These are phyloP conservation scores for Chaetodon trifascialis DNA, from an alignment of 2,113 vertebrate genomes.

Conservation along the genomic window DNA sequence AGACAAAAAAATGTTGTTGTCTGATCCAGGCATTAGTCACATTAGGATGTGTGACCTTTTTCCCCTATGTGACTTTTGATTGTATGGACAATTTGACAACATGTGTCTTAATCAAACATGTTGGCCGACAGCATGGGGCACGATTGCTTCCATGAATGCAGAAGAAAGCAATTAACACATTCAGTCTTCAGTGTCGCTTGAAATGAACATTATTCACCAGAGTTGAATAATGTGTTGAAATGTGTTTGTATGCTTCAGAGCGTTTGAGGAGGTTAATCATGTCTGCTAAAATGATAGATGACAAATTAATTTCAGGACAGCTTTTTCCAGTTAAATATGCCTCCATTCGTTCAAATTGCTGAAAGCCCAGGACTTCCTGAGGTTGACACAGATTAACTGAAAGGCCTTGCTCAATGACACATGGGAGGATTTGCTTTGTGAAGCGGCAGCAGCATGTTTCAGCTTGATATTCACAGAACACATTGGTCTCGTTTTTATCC, in stretches of 20 bases:
- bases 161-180: neutral
- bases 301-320: neutral
- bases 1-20: too few relatives aligned
- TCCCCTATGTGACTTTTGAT: too few relatives aligned
- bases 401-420: neutral
- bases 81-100: neutral
- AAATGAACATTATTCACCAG: neutral
- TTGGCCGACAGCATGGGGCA: neutral
- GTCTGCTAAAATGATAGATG: neutral
- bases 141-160: too few relatives aligned
- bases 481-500: neutral
- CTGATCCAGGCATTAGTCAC: too few relatives aligned
- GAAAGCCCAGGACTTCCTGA: constrained; percentile 7
- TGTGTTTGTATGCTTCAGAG: neutral
- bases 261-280: neutral
- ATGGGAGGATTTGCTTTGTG: neutral
- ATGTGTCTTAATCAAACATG: neutral
- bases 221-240: neutral
- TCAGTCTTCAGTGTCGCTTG: neutral
- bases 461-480: neutral
- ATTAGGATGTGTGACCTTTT: too few relatives aligned
- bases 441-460: constrained; percentile 1
- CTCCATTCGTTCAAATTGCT: neutral
- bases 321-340: neutral
- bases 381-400: neutral